A percentile compares a stretch with the other conserved stretches of the same genome.
Evolutionary conservation across 35 echinoderm and acorn worm species (phyloP).

Genomic region (Ophioderma brevispina): DNA sequence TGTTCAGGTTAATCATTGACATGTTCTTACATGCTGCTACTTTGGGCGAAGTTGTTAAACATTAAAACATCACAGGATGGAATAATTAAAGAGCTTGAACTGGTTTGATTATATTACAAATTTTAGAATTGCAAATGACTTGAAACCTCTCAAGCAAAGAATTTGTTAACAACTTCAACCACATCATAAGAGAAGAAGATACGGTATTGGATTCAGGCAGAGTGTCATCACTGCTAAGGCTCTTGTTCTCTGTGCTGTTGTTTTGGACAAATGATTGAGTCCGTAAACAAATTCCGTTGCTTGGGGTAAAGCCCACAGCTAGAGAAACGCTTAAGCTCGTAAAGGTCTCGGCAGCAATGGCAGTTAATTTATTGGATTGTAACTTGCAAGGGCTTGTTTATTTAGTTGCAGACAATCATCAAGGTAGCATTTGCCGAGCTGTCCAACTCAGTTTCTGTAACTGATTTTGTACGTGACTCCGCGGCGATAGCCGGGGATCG

Average conservation of each 20-base stretch:
- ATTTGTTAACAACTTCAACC: not conserved
- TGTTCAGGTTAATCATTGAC: too few relatives aligned
- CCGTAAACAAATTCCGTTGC: not conserved
- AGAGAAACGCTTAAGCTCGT: not conserved
- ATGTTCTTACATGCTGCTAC: too few relatives aligned
- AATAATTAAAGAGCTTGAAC: too few relatives aligned
- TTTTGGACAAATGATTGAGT: conserved; percentile 7
- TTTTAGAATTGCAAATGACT: too few relatives aligned
- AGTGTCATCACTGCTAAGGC: not conserved
- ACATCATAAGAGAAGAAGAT: not conserved
- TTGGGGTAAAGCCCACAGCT: not conserved
- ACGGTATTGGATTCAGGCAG: not conserved
- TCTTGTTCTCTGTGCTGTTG: not conserved
- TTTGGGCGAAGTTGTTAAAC: too few relatives aligned
- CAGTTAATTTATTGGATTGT: conserved; percentile 4
- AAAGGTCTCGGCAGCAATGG: not conserved
- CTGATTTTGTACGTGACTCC: not conserved
- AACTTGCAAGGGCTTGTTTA: not conserved
- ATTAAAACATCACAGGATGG: too few relatives aligned
- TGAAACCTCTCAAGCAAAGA: not conserved
- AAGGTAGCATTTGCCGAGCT: not conserved
- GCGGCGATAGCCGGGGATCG: not conserved
- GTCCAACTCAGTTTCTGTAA: conserved; percentile 4
- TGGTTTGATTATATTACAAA: too few relatives aligned
- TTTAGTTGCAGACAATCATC: not conserved